Evolutionary conservation across 2,113 vertebrate genomes (phyloP), one percentile per base, ranked within the genome.

Genomic region (Phyllostomus hastatus): DNA sequence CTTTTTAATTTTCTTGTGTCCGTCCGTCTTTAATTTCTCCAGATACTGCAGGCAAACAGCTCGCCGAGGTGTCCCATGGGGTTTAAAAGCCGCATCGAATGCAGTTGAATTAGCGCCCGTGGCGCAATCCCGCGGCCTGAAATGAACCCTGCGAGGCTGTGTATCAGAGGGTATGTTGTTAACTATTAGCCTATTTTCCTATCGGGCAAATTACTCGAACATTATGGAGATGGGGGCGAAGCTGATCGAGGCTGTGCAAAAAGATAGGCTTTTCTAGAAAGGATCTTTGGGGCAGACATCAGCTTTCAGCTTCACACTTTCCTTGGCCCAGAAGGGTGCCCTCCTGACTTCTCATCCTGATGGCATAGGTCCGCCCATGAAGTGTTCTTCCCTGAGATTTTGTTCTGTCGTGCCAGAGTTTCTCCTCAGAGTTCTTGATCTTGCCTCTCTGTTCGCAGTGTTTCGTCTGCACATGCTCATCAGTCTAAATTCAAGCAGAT

Each of bases 1-100:
- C 97, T 98, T 97, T 98, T 97, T 98, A 97, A 98, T 98, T 98
- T 98, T 98, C 98, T 98, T 98, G 97, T 98, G 98, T 98, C 98
- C 98, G 95, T 98, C 98, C 98, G 96, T 98, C 98, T 98, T 97
- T 98, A 98, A 98, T 98, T 95, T 98, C 98, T 98, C 97, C 98
- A 98, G 98, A 98, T 98, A 98, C 98, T 96, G 97, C 98, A 98
- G 98, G 98, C 98, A 98, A 98, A 98, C 97, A 98, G 98, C 98
- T 90, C 98, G 96, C 95, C 98, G 98, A n/a, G 85, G 69, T 98
- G 97, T 98, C 98, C 98, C 93, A 75, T 98, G 98, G 98, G 98
- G 98, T 98, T 98, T 98, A 98, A 98, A 98, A 98, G 95, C 98
- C 97, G 98, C 95, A 82, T 96, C 97, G 97, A 97, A 96, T 97